Percentiles rank a stretch among this genome's conserved stretches.
Evolutionary conservation across 2,113 vertebrate genomes (phyloP).

Genomic region (Lichenostomus cassidix): DNA sequence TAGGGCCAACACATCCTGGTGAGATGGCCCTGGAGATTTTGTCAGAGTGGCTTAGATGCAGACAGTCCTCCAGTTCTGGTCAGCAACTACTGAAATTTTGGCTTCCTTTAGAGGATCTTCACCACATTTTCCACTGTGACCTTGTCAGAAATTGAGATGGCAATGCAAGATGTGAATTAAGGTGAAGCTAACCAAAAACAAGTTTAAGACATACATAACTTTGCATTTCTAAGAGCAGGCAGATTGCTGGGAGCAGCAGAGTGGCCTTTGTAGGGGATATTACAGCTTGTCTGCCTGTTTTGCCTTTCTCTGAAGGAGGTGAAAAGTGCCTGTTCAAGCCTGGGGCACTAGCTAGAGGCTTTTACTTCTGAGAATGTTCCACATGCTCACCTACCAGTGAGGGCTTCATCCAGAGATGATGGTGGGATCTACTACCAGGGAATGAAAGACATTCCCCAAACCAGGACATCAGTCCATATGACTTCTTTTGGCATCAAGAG

Average conservation of each 20-base stretch:
- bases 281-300: not conserved
- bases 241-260: not conserved
- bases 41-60: not conserved
- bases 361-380: not conserved
- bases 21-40: not conserved
- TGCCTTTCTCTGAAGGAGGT: not conserved
- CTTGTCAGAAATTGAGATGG: not conserved
- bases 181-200: not conserved
- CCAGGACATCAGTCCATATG: rapidly evolving
- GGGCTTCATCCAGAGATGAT: not conserved
- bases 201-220: not conserved
- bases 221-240: not conserved
- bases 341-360: rapidly evolving
- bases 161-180: not conserved
- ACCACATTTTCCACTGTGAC: not conserved
- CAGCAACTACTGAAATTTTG: not conserved
- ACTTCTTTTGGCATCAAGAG: not conserved
- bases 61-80: not conserved
- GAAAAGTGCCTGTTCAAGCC: not conserved
- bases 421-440: not conserved
- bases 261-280: not conserved
- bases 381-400: not conserved
- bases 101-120: not conserved
- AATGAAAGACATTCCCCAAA: not conserved
- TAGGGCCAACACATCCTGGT: not conserved